A percentile compares a stretch with the other conserved stretches of the same genome.
phyloP scores from a whole-genome alignment of 2,797 vertebrate species.

The Nyctibius grandis region DNA sequence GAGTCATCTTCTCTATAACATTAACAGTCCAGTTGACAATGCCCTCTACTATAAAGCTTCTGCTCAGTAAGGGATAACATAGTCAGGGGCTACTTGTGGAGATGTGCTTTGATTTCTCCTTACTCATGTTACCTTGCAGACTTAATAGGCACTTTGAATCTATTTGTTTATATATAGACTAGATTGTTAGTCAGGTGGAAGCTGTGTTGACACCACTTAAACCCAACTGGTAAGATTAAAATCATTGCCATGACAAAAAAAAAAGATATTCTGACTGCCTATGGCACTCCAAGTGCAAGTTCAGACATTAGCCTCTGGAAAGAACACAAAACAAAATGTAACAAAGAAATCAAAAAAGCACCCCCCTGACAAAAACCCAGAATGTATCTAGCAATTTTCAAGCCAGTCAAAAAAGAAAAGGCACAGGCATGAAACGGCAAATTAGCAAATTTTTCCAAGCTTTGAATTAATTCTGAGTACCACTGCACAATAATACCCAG shows the following conservation, averaged over 20 bases:
- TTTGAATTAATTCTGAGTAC: constrained; percentile 35
- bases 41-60: not conserved
- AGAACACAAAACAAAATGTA: not conserved
- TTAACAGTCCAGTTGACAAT: not conserved
- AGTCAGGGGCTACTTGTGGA: not conserved
- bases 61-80: not conserved
- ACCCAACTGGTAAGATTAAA: not conserved
- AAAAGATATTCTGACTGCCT: not conserved
- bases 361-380: not conserved
- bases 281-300: not conserved
- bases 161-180: constrained; percentile 7
- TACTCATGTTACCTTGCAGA: not conserved
- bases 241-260: not conserved
- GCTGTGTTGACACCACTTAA: constrained; percentile 5
- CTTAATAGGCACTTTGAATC: not conserved
- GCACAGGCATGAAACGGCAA: not conserved
- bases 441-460: constrained; percentile 9
- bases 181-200: not conserved
- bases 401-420: constrained; percentile 18
- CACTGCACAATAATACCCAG: not conserved
- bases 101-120: not conserved
- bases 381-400: constrained; percentile 12
- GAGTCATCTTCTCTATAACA: not conserved
- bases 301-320: not conserved
- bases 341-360: not conserved